These are phyloP conservation scores for Cebus imitator DNA, from an alignment of 2,113 vertebrate genomes.

Conservation along the genomic window DNA sequence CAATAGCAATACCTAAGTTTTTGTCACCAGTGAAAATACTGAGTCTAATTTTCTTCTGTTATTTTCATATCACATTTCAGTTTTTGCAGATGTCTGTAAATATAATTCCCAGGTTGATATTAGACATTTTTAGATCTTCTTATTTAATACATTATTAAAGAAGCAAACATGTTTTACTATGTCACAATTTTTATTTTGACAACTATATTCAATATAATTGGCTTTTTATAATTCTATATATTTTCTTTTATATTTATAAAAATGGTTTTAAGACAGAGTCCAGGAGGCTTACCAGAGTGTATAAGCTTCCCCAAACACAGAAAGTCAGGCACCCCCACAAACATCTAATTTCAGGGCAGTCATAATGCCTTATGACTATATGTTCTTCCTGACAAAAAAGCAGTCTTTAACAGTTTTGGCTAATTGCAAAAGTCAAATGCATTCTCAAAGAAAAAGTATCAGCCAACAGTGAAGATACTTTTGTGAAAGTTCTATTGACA, in stretches of 20 bases:
- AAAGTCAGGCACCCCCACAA: not conserved
- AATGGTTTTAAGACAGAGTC: not conserved
- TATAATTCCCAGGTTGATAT: not conserved
- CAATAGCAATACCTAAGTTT: not conserved
- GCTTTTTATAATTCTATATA: not conserved
- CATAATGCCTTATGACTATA: not conserved
- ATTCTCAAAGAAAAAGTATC: not conserved
- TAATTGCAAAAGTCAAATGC: not conserved
- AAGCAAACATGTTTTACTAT: not conserved
- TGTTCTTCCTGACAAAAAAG: not conserved
- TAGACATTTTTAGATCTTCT: not conserved
- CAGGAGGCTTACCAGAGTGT: not conserved
- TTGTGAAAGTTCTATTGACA: not conserved
- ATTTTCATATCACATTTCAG: not conserved
- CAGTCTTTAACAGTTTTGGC: not conserved
- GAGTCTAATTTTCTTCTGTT: not conserved
- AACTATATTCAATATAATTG: not conserved
- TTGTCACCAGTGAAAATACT: not conserved
- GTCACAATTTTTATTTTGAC: not conserved
- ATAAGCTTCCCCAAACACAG: not conserved
- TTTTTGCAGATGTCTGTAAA: not conserved
- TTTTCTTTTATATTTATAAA: slow-evolving; percentile 42
- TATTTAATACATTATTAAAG: not conserved
- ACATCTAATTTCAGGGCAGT: not conserved
- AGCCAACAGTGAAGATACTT: not conserved